These are phyloP conservation scores for Drosophila lacertosa DNA, from an alignment of 1,140 invertebrate species.

Conservation along the genomic window DNA sequence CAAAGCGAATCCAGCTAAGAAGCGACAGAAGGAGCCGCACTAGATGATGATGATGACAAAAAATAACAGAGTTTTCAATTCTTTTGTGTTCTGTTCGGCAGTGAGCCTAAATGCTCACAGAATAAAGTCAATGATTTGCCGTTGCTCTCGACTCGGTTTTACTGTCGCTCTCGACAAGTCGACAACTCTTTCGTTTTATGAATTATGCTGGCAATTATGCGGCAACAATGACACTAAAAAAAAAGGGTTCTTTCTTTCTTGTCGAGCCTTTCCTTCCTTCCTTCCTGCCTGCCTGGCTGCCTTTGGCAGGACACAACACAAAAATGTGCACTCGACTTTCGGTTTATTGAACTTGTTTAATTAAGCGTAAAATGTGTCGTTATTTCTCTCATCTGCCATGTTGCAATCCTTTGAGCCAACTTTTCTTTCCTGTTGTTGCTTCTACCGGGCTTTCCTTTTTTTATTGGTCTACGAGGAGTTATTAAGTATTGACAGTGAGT, in stretches of 20 bases:
- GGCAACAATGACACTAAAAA: conserved; percentile 58
- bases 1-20: conserved; percentile 27
- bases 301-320: conserved; percentile 1
- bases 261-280: conserved; percentile 4
- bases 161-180: conserved; percentile 2
- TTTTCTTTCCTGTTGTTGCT: conserved; percentile 14
- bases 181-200: conserved; percentile 57
- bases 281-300: conserved; percentile 4
- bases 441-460: conserved; percentile 9
- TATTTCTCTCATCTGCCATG: conserved; percentile 62
- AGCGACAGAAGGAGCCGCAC: not conserved
- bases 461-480: conserved; percentile 11
- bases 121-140: conserved; percentile 77
- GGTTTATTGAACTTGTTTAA: conserved; percentile 80
- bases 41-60: no score
- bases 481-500: conserved; percentile 1
- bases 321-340: conserved; percentile 35
- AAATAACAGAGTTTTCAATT: conserved; percentile 38
- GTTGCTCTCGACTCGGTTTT: conserved; percentile 19
- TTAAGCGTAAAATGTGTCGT: conserved; percentile 72
- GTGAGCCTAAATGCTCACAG: conserved; percentile 65
- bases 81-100: conserved; percentile 65
- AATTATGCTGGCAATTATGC: conserved; percentile 80
- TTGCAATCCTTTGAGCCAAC: conserved; percentile 10
- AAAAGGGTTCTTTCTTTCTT: conserved; percentile 34